Evolutionary conservation across 2,888 invertebrate genomes (phyloP).

Genomic region (Abscondita cerata): DNA sequence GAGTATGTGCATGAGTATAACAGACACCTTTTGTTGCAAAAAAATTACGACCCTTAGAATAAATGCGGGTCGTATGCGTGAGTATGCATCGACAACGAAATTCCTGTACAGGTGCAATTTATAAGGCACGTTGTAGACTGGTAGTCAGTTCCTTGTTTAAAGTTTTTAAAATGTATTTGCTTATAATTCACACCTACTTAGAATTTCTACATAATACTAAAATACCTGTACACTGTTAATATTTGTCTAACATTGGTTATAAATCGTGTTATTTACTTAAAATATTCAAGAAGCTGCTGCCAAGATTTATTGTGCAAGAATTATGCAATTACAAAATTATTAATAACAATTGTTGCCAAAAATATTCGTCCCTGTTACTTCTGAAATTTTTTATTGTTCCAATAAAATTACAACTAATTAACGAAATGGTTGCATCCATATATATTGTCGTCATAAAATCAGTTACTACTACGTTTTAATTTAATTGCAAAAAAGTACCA

Average conservation of each 20-base stretch:
- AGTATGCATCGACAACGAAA: slow-evolving; percentile 21
- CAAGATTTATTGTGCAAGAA: too few relatives aligned
- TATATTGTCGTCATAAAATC: too few relatives aligned
- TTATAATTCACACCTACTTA: slow-evolving; percentile 13
- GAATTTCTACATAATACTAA: slow-evolving; percentile 8
- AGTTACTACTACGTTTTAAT: too few relatives aligned
- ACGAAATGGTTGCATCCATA: too few relatives aligned
- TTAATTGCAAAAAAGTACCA: too few relatives aligned
- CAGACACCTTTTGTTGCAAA: not conserved
- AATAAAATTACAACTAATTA: too few relatives aligned
- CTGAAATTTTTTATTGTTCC: too few relatives aligned
- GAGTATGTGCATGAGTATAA: too few relatives aligned
- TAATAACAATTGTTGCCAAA: too few relatives aligned
- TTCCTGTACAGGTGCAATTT: slow-evolving; percentile 31
- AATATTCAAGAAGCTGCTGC: too few relatives aligned
- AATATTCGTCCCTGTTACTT: too few relatives aligned
- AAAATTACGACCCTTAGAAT: slow-evolving; percentile 18
- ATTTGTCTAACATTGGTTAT: slow-evolving; percentile 4
- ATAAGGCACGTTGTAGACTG: slow-evolving; percentile 20
- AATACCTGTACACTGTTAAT: slow-evolving; percentile 6
- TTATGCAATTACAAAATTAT: too few relatives aligned
- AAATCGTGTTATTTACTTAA: slow-evolving; percentile 1
- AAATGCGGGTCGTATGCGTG: slow-evolving; percentile 34
- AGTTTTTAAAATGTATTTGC: slow-evolving; percentile 10
- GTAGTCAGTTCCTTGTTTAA: slow-evolving; percentile 19